Evolutionary conservation across 2,888 invertebrate species (phyloP).

Genomic region (Lycaena phlaeas): DNA sequence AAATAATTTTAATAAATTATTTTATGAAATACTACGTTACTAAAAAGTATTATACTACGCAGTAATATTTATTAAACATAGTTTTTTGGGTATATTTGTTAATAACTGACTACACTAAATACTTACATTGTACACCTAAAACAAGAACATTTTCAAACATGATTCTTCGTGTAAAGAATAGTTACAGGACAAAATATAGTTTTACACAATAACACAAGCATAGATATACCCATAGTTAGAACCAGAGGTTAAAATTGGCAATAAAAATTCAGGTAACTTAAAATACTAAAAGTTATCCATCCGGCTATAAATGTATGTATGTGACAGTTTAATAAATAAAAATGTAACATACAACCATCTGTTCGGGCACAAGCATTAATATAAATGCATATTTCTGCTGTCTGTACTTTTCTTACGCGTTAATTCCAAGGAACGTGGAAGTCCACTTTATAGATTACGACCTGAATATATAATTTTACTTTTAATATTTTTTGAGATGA

Average conservation of each 20-base stretch:
- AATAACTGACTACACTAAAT: too few species aligned
- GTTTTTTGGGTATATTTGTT: too few species aligned
- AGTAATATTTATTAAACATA: too few species aligned
- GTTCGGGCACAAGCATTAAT: conserved; percentile 6
- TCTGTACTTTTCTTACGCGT: background rate
- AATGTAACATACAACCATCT: conserved; percentile 3
- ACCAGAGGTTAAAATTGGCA: background rate
- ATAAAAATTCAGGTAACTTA: conserved; percentile 3
- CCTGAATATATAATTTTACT: conserved; percentile 5
- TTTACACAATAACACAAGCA: too few species aligned
- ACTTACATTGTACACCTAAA: too few species aligned
- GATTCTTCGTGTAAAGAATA: too few species aligned
- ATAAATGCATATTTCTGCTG: conserved; percentile 6
- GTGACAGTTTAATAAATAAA: conserved; percentile 7
- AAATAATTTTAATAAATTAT: too few species aligned
- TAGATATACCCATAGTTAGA: conserved; percentile 2
- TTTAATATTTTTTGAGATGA: conserved; percentile 3
- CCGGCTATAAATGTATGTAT: conserved; percentile 2
- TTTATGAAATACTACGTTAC: too few species aligned
- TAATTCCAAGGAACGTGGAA: background rate
- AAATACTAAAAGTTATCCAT: background rate
- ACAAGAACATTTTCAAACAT: too few species aligned
- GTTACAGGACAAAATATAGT: too few species aligned
- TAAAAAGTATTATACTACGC: too few species aligned
- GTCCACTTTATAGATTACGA: conserved; percentile 1